Evolutionary conservation across 2,113 vertebrate species (phyloP).

Genomic region (Tenrec ecaudatus): DNA sequence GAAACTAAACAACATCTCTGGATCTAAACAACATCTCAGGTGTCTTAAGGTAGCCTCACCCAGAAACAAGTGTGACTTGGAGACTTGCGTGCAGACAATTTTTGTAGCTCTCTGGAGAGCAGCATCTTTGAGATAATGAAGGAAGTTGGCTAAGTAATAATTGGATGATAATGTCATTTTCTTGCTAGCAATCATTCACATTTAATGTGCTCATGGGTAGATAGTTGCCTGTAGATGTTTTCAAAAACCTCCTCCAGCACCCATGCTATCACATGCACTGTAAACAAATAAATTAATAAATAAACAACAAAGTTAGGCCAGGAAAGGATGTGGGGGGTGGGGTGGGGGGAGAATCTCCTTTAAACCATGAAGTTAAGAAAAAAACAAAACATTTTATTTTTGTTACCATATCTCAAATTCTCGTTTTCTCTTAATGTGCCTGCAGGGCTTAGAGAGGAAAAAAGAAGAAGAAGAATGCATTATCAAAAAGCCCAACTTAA

Average conservation of each 20-base stretch:
- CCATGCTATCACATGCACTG: not conserved
- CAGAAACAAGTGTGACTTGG: not conserved
- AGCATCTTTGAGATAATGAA: not conserved
- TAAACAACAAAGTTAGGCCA: constrained; percentile 13
- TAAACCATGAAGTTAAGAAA: not conserved
- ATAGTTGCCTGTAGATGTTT: not conserved
- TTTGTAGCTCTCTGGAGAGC: not conserved
- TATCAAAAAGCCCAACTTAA: constrained; percentile 73
- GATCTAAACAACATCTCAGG: no score
- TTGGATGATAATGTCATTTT: not conserved
- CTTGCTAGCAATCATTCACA: not conserved
- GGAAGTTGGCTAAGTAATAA: not conserved
- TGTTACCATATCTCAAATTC: constrained; percentile 62
- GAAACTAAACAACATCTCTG: not conserved
- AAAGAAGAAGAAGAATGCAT: constrained; percentile 60
- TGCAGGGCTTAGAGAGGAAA: constrained; percentile 14
- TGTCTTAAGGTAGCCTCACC: not conserved
- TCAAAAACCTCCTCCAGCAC: not conserved
- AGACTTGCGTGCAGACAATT: not conserved
- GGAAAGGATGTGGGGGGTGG: no score
- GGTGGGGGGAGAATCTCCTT: not conserved
- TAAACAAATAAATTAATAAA: not conserved
- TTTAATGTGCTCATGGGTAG: not conserved
- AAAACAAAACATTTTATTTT: not conserved
- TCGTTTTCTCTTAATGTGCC: constrained; percentile 68